phyloP scores from a whole-genome alignment of 2,797 vertebrate species.

The Urosaurus nigricauda region DNA sequence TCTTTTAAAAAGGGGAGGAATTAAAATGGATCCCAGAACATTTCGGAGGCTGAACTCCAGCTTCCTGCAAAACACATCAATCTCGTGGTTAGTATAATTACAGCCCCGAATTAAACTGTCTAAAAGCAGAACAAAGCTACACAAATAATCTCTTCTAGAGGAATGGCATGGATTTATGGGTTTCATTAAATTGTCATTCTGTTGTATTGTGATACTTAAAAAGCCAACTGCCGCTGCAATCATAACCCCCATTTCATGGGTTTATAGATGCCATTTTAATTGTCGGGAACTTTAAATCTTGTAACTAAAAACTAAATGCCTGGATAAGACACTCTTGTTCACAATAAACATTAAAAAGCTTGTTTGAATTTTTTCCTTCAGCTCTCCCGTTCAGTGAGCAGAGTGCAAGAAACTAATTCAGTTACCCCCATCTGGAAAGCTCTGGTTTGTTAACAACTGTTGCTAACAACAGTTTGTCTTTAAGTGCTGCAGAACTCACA shows the following conservation, averaged over 20 bases:
- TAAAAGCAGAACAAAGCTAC: conserved; percentile 34
- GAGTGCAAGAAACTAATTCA: neutral
- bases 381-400: neutral
- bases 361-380: neutral
- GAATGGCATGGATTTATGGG: conserved; percentile 53
- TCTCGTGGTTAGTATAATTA: conserved; percentile 63
- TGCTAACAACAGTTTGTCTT: neutral
- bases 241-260: conserved; percentile 49
- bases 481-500: neutral
- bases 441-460: neutral
- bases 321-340: neutral
- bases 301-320: conserved; percentile 48
- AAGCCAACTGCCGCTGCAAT: conserved; percentile 43
- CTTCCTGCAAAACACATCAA: conserved; percentile 45
- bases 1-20: neutral
- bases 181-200: conserved; percentile 25
- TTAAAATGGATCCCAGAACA: conserved; percentile 60
- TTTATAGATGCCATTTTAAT: conserved; percentile 59
- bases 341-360: conserved; percentile 35
- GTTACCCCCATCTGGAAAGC: neutral
- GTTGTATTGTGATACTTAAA: conserved; percentile 18
- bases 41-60: conserved; percentile 51
- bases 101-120: conserved; percentile 46
- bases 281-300: conserved; percentile 53
- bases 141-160: conserved; percentile 51